Percentiles rank a stretch among this genome's conserved stretches.
Evolutionary conservation across 2,888 invertebrate genomes (phyloP).

Genomic region (Nemotelus nigrinus): DNA sequence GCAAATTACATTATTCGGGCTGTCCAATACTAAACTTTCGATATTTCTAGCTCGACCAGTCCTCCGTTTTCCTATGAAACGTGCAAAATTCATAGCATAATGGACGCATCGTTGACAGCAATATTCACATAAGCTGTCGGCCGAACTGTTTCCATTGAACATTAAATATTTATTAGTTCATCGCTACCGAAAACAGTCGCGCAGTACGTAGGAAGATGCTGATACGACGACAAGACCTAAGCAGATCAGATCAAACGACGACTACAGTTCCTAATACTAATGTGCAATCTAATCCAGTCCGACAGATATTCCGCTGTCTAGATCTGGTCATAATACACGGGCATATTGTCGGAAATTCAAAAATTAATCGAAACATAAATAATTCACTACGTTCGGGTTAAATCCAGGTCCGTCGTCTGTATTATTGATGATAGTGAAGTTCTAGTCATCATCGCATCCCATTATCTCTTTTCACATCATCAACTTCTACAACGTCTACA

Average conservation of each 20-base stretch:
- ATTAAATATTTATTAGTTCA: conserved; percentile 27
- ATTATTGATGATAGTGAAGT: not conserved
- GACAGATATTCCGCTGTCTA: too few relatives aligned
- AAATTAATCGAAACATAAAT: conserved; percentile 43
- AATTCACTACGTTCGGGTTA: conserved; percentile 35
- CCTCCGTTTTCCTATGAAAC: too few relatives aligned
- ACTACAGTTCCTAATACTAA: too few relatives aligned
- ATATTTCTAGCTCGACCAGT: too few relatives aligned
- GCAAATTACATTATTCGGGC: too few relatives aligned
- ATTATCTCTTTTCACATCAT: conserved; percentile 27
- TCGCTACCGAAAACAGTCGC: conserved; percentile 1
- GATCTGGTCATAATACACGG: not conserved
- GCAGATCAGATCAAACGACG: not conserved
- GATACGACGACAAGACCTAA: not conserved
- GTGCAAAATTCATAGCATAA: too few relatives aligned
- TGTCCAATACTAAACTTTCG: too few relatives aligned
- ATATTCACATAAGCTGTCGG: not conserved
- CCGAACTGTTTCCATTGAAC: conserved; percentile 11
- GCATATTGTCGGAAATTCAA: conserved; percentile 37
- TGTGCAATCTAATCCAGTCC: too few relatives aligned
- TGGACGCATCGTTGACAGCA: too few relatives aligned
- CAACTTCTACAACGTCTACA: conserved; percentile 9
- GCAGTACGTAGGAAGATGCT: not conserved
- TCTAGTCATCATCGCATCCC: conserved; percentile 16
- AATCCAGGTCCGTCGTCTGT: conserved; percentile 1